Conservation (phyloP, 2,113 vertebrate species). For the Hydrochoerus hydrochaeris region DNA sequence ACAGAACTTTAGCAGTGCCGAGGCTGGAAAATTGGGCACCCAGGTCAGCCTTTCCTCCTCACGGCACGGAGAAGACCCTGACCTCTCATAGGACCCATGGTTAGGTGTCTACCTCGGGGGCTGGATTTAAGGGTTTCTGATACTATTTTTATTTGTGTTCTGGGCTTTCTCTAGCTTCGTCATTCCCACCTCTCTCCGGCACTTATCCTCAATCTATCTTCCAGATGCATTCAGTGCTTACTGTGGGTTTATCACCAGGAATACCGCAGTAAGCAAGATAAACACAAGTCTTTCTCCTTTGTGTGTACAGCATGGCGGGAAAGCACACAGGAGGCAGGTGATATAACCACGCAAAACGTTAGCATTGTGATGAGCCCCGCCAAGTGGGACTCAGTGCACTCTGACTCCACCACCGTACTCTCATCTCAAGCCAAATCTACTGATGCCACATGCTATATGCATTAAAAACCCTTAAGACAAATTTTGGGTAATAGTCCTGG, state of each 20-base stretch:
- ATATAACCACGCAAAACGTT: neutral
- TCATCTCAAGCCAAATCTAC: neutral
- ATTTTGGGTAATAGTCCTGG: neutral
- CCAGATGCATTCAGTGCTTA: neutral
- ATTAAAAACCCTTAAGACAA: neutral
- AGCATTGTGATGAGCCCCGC: fast-evolving
- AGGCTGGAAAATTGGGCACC: neutral
- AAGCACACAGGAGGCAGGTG: neutral
- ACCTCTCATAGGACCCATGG: neutral
- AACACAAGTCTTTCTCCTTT: neutral
- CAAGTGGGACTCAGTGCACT: too few relatives aligned
- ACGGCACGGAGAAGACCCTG: neutral
- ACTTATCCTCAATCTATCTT: neutral
- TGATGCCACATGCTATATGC: neutral
- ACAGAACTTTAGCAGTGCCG: neutral
- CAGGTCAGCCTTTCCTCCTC: neutral
- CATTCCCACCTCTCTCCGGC: neutral
- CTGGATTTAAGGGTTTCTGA: neutral
- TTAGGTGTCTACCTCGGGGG: neutral
- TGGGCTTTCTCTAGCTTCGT: neutral
- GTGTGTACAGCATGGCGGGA: neutral
- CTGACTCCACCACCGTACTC: too few relatives aligned
- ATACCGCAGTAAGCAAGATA: neutral
- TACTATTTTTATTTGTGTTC: neutral
- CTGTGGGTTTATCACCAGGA: neutral